A percentile compares a stretch with the other conserved stretches of the same genome.
Conservation (phyloP, 2,888 invertebrate species). For the Zootermopsis nevadensis region DNA sequence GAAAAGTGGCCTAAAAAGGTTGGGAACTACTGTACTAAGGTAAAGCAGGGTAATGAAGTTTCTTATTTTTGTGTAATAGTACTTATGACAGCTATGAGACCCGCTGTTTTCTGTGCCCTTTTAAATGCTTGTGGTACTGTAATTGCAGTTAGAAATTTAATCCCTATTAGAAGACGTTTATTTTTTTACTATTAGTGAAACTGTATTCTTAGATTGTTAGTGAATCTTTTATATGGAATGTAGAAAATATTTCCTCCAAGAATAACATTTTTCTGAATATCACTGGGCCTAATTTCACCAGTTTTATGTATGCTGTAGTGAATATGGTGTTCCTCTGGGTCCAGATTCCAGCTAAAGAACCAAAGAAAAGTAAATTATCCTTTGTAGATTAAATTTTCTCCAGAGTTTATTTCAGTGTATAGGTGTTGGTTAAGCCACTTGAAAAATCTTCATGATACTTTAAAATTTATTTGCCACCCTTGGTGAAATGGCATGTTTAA, state of each 20-base stretch:
- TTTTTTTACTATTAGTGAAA: neutral
- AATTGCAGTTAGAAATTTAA: neutral
- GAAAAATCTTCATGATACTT: too few relatives aligned
- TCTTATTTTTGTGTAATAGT: neutral
- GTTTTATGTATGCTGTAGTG: neutral
- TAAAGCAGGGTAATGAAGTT: neutral
- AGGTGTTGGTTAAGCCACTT: too few relatives aligned
- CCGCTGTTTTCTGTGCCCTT: neutral
- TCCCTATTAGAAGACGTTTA: neutral
- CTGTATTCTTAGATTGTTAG: neutral
- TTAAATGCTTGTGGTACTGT: neutral
- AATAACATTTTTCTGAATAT: neutral
- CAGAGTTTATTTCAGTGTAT: too few relatives aligned
- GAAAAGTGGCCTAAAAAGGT: neutral
- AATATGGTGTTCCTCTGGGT: neutral
- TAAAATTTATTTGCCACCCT: too few relatives aligned
- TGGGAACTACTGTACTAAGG: constrained; percentile 9
- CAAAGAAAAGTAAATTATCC: too few relatives aligned
- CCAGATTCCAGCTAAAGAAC: neutral
- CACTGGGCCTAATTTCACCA: neutral
- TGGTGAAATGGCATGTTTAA: too few relatives aligned
- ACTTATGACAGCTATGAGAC: neutral
- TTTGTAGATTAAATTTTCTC: too few relatives aligned
- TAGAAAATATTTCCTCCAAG: neutral
- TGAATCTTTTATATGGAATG: neutral